These are phyloP conservation scores for Neodontobutis hainanensis DNA, from an alignment of 2,113 vertebrate genomes.

Conservation along the genomic window DNA sequence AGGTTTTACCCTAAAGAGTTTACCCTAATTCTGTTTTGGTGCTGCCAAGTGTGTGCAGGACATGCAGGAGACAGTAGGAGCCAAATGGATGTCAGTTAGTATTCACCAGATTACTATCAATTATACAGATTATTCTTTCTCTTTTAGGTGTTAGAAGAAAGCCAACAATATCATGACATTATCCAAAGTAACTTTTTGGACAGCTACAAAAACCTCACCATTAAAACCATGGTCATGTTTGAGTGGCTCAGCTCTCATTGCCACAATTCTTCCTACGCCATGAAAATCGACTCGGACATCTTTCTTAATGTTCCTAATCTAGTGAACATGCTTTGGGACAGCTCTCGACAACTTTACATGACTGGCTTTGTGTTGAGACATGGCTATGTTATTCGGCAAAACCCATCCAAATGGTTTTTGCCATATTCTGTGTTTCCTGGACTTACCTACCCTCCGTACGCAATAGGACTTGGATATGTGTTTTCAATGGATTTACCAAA, in stretches of 20 bases:
- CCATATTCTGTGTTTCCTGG: slow-evolving; percentile 29
- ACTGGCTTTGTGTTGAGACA: slow-evolving; percentile 18
- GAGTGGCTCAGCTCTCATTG: slow-evolving; percentile 77
- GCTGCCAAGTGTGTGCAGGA: too few relatives aligned
- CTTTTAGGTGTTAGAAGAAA: slow-evolving; percentile 62
- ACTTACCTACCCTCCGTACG: slow-evolving; percentile 23
- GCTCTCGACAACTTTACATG: slow-evolving; percentile 38
- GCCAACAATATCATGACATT: slow-evolving; percentile 59
- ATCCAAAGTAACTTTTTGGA: slow-evolving; percentile 80
- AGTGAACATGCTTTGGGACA: slow-evolving; percentile 19
- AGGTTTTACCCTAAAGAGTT: too few relatives aligned
- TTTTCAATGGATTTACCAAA: slow-evolving; percentile 59
- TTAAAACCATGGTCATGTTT: slow-evolving; percentile 80
- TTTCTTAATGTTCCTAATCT: slow-evolving; percentile 76
- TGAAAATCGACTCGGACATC: slow-evolving; percentile 75
- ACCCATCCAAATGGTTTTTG: slow-evolving; percentile 54
- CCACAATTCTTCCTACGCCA: slow-evolving; percentile 61
- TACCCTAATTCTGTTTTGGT: too few relatives aligned
- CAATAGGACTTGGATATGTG: slow-evolving; percentile 47
- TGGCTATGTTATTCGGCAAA: slow-evolving; percentile 10
- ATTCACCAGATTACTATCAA: too few relatives aligned
- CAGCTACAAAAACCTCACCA: slow-evolving; percentile 77
- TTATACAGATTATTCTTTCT: neutral
- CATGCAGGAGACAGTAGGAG: too few relatives aligned
- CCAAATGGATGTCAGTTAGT: too few relatives aligned